Base-by-base conservation (phyloP, 2,888 invertebrate genomes). In the Syritta pipiens region DNA sequence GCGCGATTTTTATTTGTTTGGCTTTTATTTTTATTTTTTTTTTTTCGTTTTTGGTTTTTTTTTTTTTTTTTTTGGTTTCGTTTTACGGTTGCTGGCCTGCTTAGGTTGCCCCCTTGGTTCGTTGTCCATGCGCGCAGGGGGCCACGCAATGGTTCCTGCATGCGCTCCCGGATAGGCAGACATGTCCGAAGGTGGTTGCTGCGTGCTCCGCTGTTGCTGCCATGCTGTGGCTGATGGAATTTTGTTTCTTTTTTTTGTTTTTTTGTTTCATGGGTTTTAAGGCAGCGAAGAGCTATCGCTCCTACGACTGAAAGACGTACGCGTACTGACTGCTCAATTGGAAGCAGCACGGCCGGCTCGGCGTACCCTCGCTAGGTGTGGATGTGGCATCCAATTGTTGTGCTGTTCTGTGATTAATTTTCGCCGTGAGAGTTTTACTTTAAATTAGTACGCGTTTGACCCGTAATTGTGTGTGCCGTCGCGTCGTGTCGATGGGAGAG, bases 181-280 rank as follows among this genome's bases (percentile, higher is more conserved):
- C 79, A 79, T 79, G 74, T 79, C 79, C 74, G 72, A 79, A 79
- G 74, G 67, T 79, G 72, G 72, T 79, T 74, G 68, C 79, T 79
- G 79, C 71, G 77, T 77, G 76, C 76, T 62, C 17, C 19, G 12
- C 7, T 24, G 40, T 19, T 4, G 20, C 40, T 12, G 32, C 10
- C 17, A 28, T 7, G 7, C 10, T 26, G n/a, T 59, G 32, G 62
- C 44, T 53, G 55, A 62, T 79, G 79, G 67, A 62, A 79, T 79
- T 79, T 62, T n/a, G n/a, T n/a, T n/a, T n/a, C n/a, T n/a, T n/a
- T n/a, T n/a, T n/a, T n/a, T n/a, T n/a, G n/a, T n/a, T n/a, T n/a
- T n/a, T n/a, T n/a, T n/a, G n/a, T n/a, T n/a, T n/a, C n/a, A n/a
- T n/a, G n/a, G n/a, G n/a, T n/a, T n/a, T 57, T 49, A 42, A 68